Evolutionary conservation across 1,140 invertebrate genomes (phyloP).

Genomic region (Drosophila auraria): DNA sequence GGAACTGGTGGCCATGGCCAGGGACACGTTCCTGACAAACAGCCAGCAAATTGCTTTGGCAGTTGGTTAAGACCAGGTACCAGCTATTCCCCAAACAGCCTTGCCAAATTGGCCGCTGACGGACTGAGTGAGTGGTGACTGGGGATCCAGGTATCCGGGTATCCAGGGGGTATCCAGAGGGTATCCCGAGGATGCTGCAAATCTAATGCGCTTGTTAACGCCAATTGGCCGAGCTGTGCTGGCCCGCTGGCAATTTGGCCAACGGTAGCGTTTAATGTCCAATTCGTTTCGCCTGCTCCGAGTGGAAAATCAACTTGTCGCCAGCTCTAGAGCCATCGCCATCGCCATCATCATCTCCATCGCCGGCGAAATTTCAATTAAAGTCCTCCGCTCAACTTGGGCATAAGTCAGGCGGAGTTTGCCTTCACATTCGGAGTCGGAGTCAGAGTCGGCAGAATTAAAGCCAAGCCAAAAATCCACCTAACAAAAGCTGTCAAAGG

Average conservation of each 20-base stretch:
- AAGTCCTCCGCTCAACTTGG: conserved; percentile 55
- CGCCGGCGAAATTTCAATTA: conserved; percentile 76
- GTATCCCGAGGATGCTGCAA: conserved; percentile 31
- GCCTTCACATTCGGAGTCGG: not conserved
- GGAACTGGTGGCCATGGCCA: conserved; percentile 26
- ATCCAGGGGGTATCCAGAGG: not conserved
- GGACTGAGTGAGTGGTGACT: conserved; percentile 49
- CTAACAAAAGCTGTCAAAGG: conserved; percentile 74
- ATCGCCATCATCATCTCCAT: conserved; percentile 18
- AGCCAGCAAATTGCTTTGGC: conserved; percentile 76
- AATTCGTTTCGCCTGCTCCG: conserved; percentile 70
- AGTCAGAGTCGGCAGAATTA: conserved; percentile 41
- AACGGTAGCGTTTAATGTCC: conserved; percentile 83
- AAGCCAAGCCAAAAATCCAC: conserved; percentile 55
- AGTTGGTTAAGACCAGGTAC: conserved; percentile 69
- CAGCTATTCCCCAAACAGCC: conserved; percentile 77
- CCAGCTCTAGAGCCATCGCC: conserved; percentile 21
- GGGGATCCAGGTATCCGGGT: not conserved
- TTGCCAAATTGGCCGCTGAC: conserved; percentile 77
- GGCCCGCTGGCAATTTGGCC: conserved; percentile 72
- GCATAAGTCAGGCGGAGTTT: conserved; percentile 29
- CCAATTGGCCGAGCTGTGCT: conserved; percentile 72
- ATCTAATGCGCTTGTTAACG: conserved; percentile 80
- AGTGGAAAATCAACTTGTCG: conserved; percentile 83
- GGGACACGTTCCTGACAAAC: conserved; percentile 58